These are phyloP conservation scores for Eupristina koningsbergeri DNA, from an alignment of 1,140 invertebrate species.

Conservation along the genomic window DNA sequence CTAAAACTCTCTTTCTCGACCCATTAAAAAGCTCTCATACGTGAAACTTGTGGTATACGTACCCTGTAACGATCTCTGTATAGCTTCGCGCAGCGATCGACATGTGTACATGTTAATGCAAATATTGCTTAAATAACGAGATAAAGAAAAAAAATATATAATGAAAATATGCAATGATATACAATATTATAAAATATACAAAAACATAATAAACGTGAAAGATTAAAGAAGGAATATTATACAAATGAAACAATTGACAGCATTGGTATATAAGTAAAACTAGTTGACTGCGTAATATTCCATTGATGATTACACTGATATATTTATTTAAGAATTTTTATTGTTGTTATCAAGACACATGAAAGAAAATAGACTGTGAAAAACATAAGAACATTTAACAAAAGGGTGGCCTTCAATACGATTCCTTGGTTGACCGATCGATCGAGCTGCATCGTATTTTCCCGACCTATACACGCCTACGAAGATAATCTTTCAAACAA, in stretches of 20 bases:
- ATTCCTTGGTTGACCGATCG: constrained; percentile 59
- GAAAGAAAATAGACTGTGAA: constrained; percentile 69
- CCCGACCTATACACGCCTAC: constrained; percentile 48
- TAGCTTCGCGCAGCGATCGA: constrained; percentile 55
- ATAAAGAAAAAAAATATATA: constrained; percentile 38
- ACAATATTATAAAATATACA: constrained; percentile 40
- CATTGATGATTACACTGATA: constrained; percentile 68
- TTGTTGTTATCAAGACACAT: constrained; percentile 70
- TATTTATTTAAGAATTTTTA: constrained; percentile 73
- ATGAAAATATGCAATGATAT: constrained; percentile 43
- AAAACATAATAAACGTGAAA: constrained; percentile 44
- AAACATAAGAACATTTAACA: constrained; percentile 57
- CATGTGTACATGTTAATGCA: constrained; percentile 68
- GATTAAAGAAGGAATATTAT: constrained; percentile 51
- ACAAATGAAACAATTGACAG: constrained; percentile 45
- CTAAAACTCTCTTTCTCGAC: constrained; percentile 39
- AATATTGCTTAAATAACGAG: constrained; percentile 62
- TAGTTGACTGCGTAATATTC: constrained; percentile 70
- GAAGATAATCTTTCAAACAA: constrained; percentile 51
- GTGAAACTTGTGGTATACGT: constrained; percentile 53
- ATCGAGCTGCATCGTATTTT: constrained; percentile 51
- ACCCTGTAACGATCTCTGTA: constrained; percentile 58
- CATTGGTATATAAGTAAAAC: constrained; percentile 55
- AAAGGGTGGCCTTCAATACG: constrained; percentile 70
- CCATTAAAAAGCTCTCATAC: constrained; percentile 44